Conservation (phyloP, 2,113 vertebrate species). For the Turnix velox region DNA sequence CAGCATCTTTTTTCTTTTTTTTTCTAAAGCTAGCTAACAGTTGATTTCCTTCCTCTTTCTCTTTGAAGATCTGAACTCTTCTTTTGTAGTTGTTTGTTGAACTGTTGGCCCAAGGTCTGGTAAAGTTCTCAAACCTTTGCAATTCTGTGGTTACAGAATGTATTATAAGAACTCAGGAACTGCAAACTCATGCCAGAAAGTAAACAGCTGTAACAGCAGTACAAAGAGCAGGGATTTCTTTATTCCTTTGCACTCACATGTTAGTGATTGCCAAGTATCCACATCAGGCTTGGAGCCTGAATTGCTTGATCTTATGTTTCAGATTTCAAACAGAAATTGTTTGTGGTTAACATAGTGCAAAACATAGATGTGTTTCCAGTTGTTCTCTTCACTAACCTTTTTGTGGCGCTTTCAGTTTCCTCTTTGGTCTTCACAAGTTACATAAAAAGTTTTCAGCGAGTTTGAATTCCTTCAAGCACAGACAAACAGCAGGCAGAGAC, state of each 20-base stretch:
- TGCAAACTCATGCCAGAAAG: background rate
- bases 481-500: background rate
- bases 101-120: conserved; percentile 20
- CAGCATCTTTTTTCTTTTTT: background rate
- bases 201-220: conserved; percentile 20
- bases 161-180: conserved; percentile 43
- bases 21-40: background rate
- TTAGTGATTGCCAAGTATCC: background rate
- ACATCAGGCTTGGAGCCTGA: background rate
- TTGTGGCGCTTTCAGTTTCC: background rate
- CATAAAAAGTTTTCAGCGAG: background rate
- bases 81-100: conserved; percentile 58
- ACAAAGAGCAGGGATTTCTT: conserved; percentile 16
- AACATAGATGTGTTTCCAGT: background rate
- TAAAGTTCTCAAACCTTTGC: conserved; percentile 17
- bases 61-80: conserved; percentile 43
- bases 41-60: conserved; percentile 60
- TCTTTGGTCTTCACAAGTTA: background rate
- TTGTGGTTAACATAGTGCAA: background rate
- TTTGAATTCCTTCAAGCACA: background rate
- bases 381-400: background rate
- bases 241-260: background rate
- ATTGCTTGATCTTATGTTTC: background rate
- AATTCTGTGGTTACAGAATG: conserved; percentile 3
- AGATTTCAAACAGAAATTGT: background rate